These are phyloP conservation scores for Watsonalla binaria DNA, from an alignment of 2,888 invertebrate species.

Conservation along the genomic window DNA sequence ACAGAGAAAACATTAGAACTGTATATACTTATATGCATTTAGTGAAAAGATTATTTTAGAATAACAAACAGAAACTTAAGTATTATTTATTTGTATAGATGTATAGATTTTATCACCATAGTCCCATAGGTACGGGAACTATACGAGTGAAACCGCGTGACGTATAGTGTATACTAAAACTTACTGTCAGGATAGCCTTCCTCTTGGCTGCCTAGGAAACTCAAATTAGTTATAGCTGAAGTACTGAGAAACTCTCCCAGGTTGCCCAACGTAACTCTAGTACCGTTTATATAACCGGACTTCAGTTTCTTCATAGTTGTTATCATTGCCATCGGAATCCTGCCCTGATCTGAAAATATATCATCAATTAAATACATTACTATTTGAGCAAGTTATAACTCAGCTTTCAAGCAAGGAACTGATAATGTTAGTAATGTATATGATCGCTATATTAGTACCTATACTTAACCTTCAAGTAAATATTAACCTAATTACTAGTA, in stretches of 20 bases:
- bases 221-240: slow-evolving; percentile 97
- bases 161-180: slow-evolving; percentile 30
- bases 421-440: slow-evolving; percentile 1
- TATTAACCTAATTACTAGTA: too few relatives aligned
- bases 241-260: slow-evolving; percentile 97
- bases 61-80: too few relatives aligned
- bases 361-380: background rate
- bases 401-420: slow-evolving; percentile 8
- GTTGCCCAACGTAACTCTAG: slow-evolving; percentile 96
- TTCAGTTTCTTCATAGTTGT: slow-evolving; percentile 98
- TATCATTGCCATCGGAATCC: slow-evolving; percentile 95
- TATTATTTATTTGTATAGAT: too few relatives aligned
- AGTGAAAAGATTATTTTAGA: too few relatives aligned
- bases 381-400: background rate
- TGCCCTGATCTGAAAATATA: slow-evolving; percentile 87
- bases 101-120: too few relatives aligned
- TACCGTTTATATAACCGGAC: slow-evolving; percentile 99
- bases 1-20: too few relatives aligned
- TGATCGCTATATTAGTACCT: background rate
- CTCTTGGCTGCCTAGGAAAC: slow-evolving; percentile 95
- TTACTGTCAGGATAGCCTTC: slow-evolving; percentile 93
- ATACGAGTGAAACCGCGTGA: too few relatives aligned
- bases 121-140: too few relatives aligned
- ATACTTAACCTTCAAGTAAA: too few relatives aligned
- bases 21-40: too few relatives aligned